A percentile compares a stretch with the other conserved stretches of the same genome.
phyloP scores from a whole-genome alignment of 1,140 invertebrate species.

The Drosophila parabipectinata region DNA sequence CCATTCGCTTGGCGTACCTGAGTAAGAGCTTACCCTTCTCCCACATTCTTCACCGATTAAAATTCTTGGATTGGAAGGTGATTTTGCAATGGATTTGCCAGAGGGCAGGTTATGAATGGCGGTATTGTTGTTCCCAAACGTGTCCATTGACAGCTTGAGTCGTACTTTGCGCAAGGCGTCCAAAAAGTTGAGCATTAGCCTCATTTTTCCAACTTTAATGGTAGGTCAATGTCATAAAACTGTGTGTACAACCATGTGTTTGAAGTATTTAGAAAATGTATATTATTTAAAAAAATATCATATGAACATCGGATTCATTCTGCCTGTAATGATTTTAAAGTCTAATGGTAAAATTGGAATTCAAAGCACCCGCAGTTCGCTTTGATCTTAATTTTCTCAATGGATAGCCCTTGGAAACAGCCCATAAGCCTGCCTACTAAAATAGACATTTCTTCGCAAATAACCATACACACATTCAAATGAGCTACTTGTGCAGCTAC shows the following conservation, averaged over 20 bases:
- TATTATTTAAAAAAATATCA: too few relatives aligned
- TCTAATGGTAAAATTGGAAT: background rate
- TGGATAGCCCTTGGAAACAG: constrained; percentile 6
- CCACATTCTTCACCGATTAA: background rate
- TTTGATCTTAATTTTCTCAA: constrained; percentile 21
- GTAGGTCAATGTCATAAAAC: background rate
- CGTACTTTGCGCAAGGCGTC: constrained; percentile 25
- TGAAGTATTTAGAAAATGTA: constrained; percentile 2
- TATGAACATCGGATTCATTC: too few relatives aligned
- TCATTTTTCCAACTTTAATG: constrained; percentile 20
- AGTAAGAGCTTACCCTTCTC: background rate
- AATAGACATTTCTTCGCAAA: constrained; percentile 15
- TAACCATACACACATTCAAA: constrained; percentile 23
- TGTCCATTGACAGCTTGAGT: background rate
- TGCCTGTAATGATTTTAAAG: background rate
- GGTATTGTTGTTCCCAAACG: background rate
- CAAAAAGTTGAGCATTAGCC: constrained; percentile 21
- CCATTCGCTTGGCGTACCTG: background rate
- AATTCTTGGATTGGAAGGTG: background rate
- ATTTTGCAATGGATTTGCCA: background rate
- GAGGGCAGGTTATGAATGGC: background rate
- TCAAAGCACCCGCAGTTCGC: background rate
- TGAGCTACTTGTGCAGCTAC: constrained; percentile 34
- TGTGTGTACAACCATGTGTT: constrained; percentile 1
- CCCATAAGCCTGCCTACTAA: constrained; percentile 13